phyloP scores from a whole-genome alignment of 2,113 vertebrate species.

The Leptosomus discolor region DNA sequence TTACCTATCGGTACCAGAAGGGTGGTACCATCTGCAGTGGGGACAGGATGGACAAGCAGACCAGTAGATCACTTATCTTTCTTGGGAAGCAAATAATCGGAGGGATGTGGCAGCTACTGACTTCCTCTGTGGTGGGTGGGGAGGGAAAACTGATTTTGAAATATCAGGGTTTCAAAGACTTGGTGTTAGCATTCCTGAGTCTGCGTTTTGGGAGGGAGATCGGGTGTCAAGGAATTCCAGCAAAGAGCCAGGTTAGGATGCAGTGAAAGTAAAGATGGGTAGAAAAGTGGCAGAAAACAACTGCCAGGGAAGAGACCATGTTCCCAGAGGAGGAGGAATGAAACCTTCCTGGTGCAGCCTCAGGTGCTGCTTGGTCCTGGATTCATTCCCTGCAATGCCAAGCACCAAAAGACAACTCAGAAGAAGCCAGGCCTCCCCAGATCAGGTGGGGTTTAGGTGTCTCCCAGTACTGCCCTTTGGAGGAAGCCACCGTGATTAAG shows the following conservation, averaged over 20 bases:
- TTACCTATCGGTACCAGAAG: background rate
- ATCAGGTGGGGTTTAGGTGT: background rate
- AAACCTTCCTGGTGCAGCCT: background rate
- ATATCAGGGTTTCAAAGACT: background rate
- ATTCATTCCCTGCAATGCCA: background rate
- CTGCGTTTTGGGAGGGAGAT: background rate
- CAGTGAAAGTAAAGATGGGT: background rate
- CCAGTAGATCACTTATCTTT: background rate
- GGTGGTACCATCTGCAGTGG: background rate
- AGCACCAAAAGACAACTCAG: background rate
- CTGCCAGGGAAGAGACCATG: accelerated
- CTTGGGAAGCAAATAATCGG: background rate
- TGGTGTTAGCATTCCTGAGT: background rate
- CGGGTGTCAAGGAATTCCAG: background rate
- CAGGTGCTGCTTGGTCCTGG: background rate
- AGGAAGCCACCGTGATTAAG: background rate
- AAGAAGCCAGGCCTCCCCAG: background rate
- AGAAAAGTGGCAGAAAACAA: background rate
- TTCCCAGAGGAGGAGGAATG: background rate
- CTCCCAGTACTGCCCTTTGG: background rate
- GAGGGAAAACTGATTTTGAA: background rate
- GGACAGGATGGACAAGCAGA: background rate
- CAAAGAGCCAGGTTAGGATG: background rate
- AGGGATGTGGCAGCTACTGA: background rate
- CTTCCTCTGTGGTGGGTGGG: background rate